Percentiles rank a stretch among this genome's conserved stretches.
These are phyloP conservation scores for Noctua pronuba DNA, from an alignment of 2,888 invertebrate species.

Conservation along the genomic window DNA sequence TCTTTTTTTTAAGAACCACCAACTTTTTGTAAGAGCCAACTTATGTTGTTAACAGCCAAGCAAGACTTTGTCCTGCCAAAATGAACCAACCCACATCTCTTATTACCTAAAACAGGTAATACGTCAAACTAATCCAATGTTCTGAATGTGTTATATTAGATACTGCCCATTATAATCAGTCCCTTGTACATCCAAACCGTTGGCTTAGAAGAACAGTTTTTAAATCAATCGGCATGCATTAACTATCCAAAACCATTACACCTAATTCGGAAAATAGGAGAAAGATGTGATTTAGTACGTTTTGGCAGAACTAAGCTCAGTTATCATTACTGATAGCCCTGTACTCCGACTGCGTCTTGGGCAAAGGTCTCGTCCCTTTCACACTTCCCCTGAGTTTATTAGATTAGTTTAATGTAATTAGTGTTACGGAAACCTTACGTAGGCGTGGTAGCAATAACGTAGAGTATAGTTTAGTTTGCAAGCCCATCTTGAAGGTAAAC, in stretches of 20 bases:
- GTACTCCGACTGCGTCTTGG: not conserved
- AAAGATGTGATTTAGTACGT: not conserved
- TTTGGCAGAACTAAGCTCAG: not conserved
- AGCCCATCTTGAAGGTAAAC: constrained; percentile 26
- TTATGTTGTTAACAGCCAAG: no score
- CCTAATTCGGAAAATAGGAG: not conserved
- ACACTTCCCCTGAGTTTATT: constrained; percentile 24
- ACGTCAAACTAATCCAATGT: not conserved
- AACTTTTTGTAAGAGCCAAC: not conserved
- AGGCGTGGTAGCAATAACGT: constrained; percentile 32
- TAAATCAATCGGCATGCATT: not conserved
- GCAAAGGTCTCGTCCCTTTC: not conserved
- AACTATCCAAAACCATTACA: not conserved
- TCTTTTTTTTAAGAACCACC: not conserved
- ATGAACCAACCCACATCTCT: not conserved
- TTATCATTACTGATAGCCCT: not conserved
- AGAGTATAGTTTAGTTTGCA: constrained; percentile 23
- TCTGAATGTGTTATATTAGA: not conserved
- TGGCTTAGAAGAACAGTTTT: not conserved
- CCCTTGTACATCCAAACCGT: not conserved
- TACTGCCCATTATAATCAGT: not conserved
- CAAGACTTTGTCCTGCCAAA: no score
- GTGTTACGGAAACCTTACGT: constrained; percentile 46
- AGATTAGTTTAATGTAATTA: constrained; percentile 54
- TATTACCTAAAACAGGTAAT: not conserved